Evolutionary conservation across 1,140 invertebrate genomes (phyloP).

Genomic region (Drosophila mayri): DNA sequence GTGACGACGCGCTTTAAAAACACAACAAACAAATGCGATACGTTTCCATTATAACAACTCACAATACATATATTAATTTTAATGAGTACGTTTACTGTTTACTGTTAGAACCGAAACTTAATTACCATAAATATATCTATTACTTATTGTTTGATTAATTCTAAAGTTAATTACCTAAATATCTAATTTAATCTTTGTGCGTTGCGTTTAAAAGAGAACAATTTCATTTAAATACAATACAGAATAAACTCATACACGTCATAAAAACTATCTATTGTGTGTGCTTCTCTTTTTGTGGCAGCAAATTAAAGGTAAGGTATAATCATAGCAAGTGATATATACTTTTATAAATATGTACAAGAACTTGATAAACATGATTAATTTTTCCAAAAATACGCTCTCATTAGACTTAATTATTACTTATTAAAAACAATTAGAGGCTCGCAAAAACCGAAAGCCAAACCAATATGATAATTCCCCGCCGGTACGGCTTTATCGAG

Average conservation of each 20-base stretch:
- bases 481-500: conserved; percentile 8
- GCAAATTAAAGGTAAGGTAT: neutral
- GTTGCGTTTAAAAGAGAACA: conserved; percentile 76
- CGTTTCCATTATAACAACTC: conserved; percentile 74
- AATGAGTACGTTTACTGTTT: conserved; percentile 56
- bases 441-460: conserved; percentile 14
- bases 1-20: conserved; percentile 63
- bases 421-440: conserved; percentile 23
- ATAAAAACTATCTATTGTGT: conserved; percentile 40
- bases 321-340: conserved; percentile 58
- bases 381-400: conserved; percentile 41
- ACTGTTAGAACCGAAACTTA: conserved; percentile 49
- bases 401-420: conserved; percentile 27
- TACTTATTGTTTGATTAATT: conserved; percentile 73
- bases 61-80: conserved; percentile 65
- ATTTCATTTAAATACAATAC: conserved; percentile 73
- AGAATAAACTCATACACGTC: conserved; percentile 74
- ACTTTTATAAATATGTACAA: too few species aligned
- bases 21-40: conserved; percentile 15
- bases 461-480: conserved; percentile 17
- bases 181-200: conserved; percentile 78
- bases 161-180: conserved; percentile 52
- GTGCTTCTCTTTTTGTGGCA: conserved; percentile 29
- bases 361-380: neutral
- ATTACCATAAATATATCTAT: conserved; percentile 74